Percentiles rank a stretch among this genome's conserved stretches.
Evolutionary conservation across 2,113 vertebrate species (phyloP).

Genomic region (Oxyura jamaicensis): DNA sequence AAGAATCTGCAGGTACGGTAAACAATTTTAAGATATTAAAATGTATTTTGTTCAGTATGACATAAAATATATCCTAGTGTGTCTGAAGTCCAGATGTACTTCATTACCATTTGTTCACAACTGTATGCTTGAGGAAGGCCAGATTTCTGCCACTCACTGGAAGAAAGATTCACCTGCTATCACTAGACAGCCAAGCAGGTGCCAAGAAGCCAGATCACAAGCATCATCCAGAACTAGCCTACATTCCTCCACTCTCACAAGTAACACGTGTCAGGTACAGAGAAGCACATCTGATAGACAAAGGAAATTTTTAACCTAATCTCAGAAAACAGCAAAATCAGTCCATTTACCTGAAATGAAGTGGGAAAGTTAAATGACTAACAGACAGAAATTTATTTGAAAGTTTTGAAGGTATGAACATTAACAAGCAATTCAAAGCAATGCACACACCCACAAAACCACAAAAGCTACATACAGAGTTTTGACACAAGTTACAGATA

Average conservation of each 20-base stretch:
- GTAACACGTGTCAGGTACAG: rapidly evolving
- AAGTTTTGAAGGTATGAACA: neutral
- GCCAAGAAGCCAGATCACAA: neutral
- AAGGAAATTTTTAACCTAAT: neutral
- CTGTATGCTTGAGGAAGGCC: neutral
- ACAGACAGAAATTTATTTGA: neutral
- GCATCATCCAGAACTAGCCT: neutral
- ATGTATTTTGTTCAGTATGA: neutral
- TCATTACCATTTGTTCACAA: neutral
- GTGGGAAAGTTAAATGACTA: neutral
- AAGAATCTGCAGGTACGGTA: neutral
- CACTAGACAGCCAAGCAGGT: neutral
- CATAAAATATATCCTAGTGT: neutral
- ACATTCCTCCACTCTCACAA: neutral
- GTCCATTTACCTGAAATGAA: neutral
- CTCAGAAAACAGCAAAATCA: neutral
- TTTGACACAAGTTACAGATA: neutral
- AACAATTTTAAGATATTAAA: neutral
- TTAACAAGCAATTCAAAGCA: neutral
- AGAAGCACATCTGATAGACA: neutral
- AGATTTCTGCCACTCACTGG: neutral
- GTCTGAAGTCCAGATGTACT: neutral
- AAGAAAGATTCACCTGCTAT: neutral
- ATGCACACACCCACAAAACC: rapidly evolving
- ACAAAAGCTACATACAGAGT: neutral